phyloP scores from a whole-genome alignment of 1,140 invertebrate species.

The Trachymyrmex septentrionalis region DNA sequence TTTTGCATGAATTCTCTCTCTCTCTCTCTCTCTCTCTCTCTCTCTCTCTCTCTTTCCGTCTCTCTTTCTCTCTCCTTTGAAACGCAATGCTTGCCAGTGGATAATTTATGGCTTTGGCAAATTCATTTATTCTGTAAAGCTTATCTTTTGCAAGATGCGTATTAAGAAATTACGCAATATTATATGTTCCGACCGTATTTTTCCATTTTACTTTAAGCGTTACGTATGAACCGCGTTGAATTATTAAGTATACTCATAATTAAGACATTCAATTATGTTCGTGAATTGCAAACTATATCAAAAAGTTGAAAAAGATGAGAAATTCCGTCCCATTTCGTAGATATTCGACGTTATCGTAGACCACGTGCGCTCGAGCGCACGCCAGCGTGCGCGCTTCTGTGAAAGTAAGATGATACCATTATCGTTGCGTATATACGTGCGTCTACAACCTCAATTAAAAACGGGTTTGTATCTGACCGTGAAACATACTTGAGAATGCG shows the following conservation, averaged over 20 bases:
- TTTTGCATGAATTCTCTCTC: background rate
- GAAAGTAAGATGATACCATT: background rate
- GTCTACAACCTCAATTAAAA: constrained; percentile 52
- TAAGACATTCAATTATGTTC: background rate
- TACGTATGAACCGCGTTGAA: no score
- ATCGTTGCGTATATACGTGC: background rate
- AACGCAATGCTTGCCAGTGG: background rate
- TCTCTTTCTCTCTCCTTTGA: background rate
- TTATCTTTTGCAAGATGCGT: background rate
- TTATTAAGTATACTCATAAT: background rate
- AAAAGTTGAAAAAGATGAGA: no score
- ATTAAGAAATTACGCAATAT: background rate
- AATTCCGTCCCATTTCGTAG: background rate
- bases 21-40: background rate
- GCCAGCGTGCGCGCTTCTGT: background rate
- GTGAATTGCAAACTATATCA: background rate
- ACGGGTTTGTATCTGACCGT: constrained; percentile 5
- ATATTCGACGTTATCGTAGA: background rate
- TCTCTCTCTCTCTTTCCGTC: no score
- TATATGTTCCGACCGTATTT: background rate
- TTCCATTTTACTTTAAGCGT: background rate
- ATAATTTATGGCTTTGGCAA: background rate
- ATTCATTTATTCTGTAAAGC: background rate
- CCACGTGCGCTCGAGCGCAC: no score
- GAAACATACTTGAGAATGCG: background rate